Base-by-base conservation (phyloP, 1,140 invertebrate species). In the Spodoptera frugiperda region DNA sequence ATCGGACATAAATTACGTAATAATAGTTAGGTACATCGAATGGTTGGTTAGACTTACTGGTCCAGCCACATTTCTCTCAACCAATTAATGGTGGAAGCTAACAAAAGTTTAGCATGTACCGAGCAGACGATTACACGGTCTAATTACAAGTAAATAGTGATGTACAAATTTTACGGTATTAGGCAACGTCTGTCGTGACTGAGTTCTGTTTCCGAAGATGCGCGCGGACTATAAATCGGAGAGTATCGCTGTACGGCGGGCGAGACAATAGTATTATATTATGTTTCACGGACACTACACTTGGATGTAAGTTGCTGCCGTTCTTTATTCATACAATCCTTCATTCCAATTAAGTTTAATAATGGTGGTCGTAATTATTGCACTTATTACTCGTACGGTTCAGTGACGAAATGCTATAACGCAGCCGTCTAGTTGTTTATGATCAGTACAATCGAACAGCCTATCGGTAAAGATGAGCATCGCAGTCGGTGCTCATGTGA, bases 321-420 rank as follows among this genome's bases (percentile, higher is more conserved):
- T 30, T 73, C 55, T 73, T 73, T 59, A 90, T 89, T 87, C 86
- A 85, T 76, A 86, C 87, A 91, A 89, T 84, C 87, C 87, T 83
- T 86, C 82, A 61, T 67, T 85, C 88, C 89, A 90, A 91, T 91
- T 91, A 91, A 87, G 81, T 84, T 82, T 85, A 84, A 82, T 88
- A 83, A 88, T 83, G 76, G 80, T 76, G 77, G 76, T 86, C 79
- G 79, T 85, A 87, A 91, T 90, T 85, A 85, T 88, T 88, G 81
- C 81, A 87, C 84, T 87, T 88, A 85, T 80, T 85, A 84, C 79
- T 80, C 63, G 81, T 76, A 88, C 83, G 84, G 80, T 86, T 85
- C 81, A 84, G 83, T 85, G 82, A 84, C 76, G 80, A 83, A 79
- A 86, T 46, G 59, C 68, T 49, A 33, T 73, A 57, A 59, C 54